phyloP scores from a whole-genome alignment of 2,113 vertebrate species.

The Atlantisia rogersi region DNA sequence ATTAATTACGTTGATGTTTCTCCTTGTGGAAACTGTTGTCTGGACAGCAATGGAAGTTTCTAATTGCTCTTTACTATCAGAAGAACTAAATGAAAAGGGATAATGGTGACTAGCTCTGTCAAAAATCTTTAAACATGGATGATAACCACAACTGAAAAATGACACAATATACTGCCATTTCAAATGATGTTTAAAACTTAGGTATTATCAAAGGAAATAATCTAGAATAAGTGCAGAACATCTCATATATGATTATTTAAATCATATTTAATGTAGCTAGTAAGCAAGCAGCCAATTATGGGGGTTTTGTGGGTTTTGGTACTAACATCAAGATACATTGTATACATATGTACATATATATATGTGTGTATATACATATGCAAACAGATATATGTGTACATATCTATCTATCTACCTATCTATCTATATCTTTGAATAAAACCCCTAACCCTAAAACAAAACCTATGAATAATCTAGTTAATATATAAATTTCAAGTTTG shows the following conservation, averaged over 20 bases:
- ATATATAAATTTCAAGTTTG: neutral
- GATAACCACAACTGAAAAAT: neutral
- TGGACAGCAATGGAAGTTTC: neutral
- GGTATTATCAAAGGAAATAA: neutral
- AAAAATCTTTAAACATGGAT: neutral
- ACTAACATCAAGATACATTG: neutral
- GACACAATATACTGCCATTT: neutral
- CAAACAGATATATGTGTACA: no score
- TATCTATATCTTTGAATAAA: neutral
- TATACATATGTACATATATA: neutral
- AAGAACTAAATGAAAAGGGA: neutral
- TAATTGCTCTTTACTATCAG: neutral
- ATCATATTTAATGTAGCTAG: neutral
- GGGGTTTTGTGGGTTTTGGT: neutral
- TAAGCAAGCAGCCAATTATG: neutral
- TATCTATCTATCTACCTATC: no score
- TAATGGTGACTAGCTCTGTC: neutral
- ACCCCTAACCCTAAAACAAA: neutral
- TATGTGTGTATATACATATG: no score
- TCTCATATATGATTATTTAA: neutral
- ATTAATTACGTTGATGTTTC: neutral
- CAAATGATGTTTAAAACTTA: neutral
- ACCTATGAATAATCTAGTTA: neutral
- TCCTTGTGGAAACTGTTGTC: neutral
- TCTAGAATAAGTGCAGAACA: neutral